Percentiles rank a stretch among this genome's conserved stretches.
These are phyloP conservation scores for Rhegmatorhina hoffmannsi DNA, from an alignment of 2,113 vertebrate species.

Conservation along the genomic window DNA sequence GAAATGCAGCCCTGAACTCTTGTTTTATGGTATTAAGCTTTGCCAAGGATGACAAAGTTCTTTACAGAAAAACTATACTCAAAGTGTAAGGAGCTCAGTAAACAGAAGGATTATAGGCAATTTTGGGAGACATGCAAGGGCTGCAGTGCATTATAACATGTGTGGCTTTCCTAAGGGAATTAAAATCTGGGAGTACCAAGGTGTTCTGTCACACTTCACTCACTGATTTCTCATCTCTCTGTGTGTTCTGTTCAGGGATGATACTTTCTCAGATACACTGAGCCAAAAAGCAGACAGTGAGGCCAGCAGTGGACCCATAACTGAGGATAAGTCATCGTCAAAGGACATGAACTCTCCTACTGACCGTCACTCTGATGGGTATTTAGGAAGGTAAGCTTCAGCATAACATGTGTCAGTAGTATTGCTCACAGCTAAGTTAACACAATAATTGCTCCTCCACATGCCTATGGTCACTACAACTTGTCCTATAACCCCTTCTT, in stretches of 20 bases:
- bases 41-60: neutral
- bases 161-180: neutral
- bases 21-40: neutral
- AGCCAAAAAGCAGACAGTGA: slow-evolving; percentile 98
- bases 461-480: neutral
- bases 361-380: slow-evolving; percentile 87
- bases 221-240: neutral
- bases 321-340: slow-evolving; percentile 90
- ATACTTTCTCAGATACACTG: slow-evolving; percentile 95
- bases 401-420: neutral
- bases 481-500: neutral
- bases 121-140: neutral
- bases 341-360: slow-evolving; percentile 92
- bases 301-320: slow-evolving; percentile 92
- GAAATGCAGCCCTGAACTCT: neutral
- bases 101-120: neutral
- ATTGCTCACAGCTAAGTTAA: neutral
- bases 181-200: neutral
- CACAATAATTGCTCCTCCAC: neutral
- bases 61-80: neutral
- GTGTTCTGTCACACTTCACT: neutral
- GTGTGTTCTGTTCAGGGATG: slow-evolving; percentile 82
- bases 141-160: neutral
- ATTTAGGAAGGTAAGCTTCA: slow-evolving; percentile 83
- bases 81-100: neutral